Evolutionary conservation across 2,113 vertebrate species (phyloP), one percentile per base, ranked within the genome.

Genomic region (Suncus etruscus): DNA sequence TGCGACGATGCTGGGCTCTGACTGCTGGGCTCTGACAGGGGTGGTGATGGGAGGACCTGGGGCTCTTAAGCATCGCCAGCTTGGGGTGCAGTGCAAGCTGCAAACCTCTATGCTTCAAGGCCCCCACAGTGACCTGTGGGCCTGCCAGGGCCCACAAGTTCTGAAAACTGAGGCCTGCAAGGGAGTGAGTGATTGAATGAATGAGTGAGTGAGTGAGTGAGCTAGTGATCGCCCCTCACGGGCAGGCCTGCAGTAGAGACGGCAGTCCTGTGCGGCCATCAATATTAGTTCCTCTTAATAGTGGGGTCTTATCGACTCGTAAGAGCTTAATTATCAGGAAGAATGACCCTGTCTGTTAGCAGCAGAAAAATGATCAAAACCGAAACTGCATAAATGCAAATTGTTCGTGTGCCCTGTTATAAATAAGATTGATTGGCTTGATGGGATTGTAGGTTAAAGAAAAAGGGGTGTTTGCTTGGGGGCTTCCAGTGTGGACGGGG

Each of bases 271-370:
- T 47, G 9, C 0, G 32, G 8, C 77, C 83, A 15, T 90, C 66
- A 51, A 6, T 75, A 79, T 65, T 29, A 39, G 74, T 87, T 69
- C 88, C 47, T 68, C 76, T 83, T 76, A 89, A 91, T 92, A 89
- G 87, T 54, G 63, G 58, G 61, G 66, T 77, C 89, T 92, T 76
- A 91, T 80, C 89, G 92, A 63, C 87, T 76, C 0, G 45, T 50
- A 88, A 78, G 81, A 74, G 79, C 92, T 90, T 93, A 95, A 92
- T 95, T 93, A 94, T 51, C 48, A 79, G 92, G 73, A 94, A 83
- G 87, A 84, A 96, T 89, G 92, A 68, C 92, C 92, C 92, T 91
- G 94, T 75, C 94, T 93, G 74, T 94, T 93, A 89, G 58, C 79
- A 50, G 82, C 81, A 90, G 89, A 85, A 93, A 96, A 95, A 89